phyloP scores from a whole-genome alignment of 2,888 invertebrate species.

The Xestia c-nigrum region DNA sequence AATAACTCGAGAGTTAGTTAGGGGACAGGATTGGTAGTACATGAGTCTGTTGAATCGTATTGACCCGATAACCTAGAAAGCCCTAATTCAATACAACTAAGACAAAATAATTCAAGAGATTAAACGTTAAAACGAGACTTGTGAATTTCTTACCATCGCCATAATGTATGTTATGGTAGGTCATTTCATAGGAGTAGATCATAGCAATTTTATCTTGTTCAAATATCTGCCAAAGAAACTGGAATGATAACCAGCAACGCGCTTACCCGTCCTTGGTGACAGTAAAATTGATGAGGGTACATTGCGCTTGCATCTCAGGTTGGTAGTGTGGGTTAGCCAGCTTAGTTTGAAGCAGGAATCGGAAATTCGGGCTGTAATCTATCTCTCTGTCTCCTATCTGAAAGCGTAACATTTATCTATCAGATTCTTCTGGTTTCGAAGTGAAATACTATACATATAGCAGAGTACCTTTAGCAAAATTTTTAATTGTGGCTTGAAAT shows the following conservation, averaged over 20 bases:
- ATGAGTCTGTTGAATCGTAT: neutral
- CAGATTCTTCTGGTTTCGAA: neutral
- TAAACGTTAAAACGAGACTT: neutral
- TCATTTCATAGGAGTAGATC: neutral
- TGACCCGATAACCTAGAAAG: neutral
- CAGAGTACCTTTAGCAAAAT: neutral
- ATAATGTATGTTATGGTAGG: neutral
- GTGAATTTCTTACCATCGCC: neutral
- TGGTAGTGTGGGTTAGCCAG: constrained; percentile 98
- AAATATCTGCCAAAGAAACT: neutral
- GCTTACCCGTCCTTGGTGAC: constrained; percentile 96
- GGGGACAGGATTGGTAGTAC: neutral
- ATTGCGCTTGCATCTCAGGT: constrained; percentile 99
- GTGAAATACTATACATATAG: neutral
- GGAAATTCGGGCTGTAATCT: constrained; percentile 95
- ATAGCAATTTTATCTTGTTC: neutral
- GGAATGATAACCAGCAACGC: constrained; percentile 23
- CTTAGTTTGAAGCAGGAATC: constrained; percentile 97
- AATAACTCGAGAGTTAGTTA: neutral
- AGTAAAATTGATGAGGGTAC: constrained; percentile 98
- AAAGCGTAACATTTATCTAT: constrained; percentile 74
- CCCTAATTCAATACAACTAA: neutral
- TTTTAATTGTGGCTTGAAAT: neutral
- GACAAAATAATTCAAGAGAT: neutral
- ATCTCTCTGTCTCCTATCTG: constrained; percentile 98